Evolutionary conservation across 2,797 vertebrate genomes (phyloP), one percentile per base, ranked within the genome.

Genomic region (Antrozous pallidus): DNA sequence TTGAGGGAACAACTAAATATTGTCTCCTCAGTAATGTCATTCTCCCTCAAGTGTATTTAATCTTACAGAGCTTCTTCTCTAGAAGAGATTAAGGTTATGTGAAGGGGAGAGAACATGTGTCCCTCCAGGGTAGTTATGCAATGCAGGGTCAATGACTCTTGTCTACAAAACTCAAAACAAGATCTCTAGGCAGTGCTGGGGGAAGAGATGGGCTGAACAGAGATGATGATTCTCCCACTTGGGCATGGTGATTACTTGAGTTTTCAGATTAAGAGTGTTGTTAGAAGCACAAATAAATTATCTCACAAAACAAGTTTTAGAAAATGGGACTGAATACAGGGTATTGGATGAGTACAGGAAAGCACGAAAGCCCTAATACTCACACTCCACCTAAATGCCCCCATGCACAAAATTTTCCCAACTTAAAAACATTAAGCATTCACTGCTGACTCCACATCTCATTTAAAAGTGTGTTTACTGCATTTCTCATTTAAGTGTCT

Each of bases 21-120:
- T 14, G 10, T 71, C 56, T 79, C 24, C 40, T 74, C 26, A 4
- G 20, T 79, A 70, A 77, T 5, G 26, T 73, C 83, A 42, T 31
- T 85, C n/a, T 95, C 31, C 16, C 63, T 95, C 56, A 69, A 93
- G 47, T 77, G 40, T 31, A 51, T 77, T 75, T 95, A 87, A 74
- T 80, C 84, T 91, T 54, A 3, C 63, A 65, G 54, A 91, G 16
- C 38, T 67, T 3, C 81, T 95, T 96, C 81, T 80, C 75, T 71
- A 77, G 58, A 77, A 74, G n/a, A 89, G 61, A 84, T 86, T 26
- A 96, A 85, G 75, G 74, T 94, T 93, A 69, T 11, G 17, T 33
- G 47, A 94, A 94, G 33, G 54, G 16, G 63, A 94, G 13, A 92
- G 58, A 79, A 74, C 24, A 75, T 33, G 26, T 51, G 51, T 86